These are phyloP conservation scores for Probaryconus sp. DNA, from an alignment of 1,140 invertebrate species.

Conservation along the genomic window DNA sequence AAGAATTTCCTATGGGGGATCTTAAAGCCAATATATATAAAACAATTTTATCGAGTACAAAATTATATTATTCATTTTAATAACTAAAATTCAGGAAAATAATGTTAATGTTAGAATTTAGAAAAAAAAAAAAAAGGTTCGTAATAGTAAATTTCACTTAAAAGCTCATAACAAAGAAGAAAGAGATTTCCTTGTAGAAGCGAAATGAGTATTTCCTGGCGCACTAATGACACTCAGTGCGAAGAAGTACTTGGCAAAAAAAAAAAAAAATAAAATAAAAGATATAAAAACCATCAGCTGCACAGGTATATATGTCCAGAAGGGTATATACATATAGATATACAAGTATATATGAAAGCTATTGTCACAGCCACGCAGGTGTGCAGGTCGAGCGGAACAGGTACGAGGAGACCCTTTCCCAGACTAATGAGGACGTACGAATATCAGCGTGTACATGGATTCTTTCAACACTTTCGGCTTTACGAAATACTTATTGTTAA, in stretches of 20 bases:
- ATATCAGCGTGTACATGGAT: constrained; percentile 34
- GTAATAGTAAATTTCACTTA: constrained; percentile 4
- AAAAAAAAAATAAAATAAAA: constrained; percentile 6
- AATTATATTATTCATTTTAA: no score
- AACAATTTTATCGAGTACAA: no score
- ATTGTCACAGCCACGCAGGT: constrained; percentile 38
- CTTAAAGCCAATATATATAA: no score
- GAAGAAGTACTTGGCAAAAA: constrained; percentile 13
- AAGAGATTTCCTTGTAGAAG: neutral
- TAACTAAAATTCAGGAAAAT: no score
- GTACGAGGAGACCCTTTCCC: constrained; percentile 44
- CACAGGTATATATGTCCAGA: no score
- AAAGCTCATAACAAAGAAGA: neutral
- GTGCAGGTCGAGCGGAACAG: constrained; percentile 49
- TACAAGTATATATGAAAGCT: neutral
- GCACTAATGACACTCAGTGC: constrained; percentile 12
- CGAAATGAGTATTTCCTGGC: constrained; percentile 1
- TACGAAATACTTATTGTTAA: constrained; percentile 30
- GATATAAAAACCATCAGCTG: neutral
- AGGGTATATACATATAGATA: no score
- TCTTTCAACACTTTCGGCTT: constrained; percentile 18
- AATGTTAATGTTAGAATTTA: no score
- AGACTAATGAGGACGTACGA: constrained; percentile 37
- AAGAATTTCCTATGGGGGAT: no score
- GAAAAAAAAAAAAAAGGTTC: no score